Evolutionary conservation across 2,888 invertebrate genomes (phyloP), one percentile per base, ranked within the genome.

Genomic region (Drosophila mulleri): DNA sequence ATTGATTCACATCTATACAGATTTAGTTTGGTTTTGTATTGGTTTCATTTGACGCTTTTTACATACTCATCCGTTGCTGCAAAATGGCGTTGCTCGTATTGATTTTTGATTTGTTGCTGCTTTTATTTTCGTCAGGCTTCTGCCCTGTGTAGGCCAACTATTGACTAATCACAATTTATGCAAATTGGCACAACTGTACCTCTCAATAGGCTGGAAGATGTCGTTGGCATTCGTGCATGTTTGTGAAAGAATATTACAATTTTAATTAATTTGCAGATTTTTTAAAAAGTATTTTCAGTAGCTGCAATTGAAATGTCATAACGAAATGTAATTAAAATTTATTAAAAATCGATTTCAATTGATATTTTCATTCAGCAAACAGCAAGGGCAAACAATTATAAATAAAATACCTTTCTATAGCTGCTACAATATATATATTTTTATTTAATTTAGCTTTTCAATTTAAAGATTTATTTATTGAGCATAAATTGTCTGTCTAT

Each of bases 21-120:
- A 68, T 86, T 89, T 89, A 80, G 87, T 84, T 90, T 83, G 88
- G 77, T 77, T 78, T 82, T 75, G 86, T 90, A 85, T 88, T 88
- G 82, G 82, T 85, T 83, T 78, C 60, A 68, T 78, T 85, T 78
- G 76, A 72, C 62, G 83, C 67, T 73, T 81, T 61, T 54, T 62
- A 48, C 59, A 53, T 35, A 16, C 29, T 50, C 78, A 77, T 72
- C 67, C 47, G 32, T 59, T 71, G 35, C 48, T 69, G 69, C 83
- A 85, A 85, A 85, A 85, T 85, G 85, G 85, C 87, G 85, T 78
- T 76, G 71, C 57, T 52, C 37, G 62, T 86, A 84, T 84, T 83
- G 86, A 84, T 84, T 86, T 86, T 86, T 82, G 83, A 84, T 85
- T 85, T 84, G 80, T 72, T 68, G 69, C 45, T 71, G 59, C 53